Evolutionary conservation across 2,797 vertebrate genomes (phyloP).

Genomic region (Dipus sagitta): DNA sequence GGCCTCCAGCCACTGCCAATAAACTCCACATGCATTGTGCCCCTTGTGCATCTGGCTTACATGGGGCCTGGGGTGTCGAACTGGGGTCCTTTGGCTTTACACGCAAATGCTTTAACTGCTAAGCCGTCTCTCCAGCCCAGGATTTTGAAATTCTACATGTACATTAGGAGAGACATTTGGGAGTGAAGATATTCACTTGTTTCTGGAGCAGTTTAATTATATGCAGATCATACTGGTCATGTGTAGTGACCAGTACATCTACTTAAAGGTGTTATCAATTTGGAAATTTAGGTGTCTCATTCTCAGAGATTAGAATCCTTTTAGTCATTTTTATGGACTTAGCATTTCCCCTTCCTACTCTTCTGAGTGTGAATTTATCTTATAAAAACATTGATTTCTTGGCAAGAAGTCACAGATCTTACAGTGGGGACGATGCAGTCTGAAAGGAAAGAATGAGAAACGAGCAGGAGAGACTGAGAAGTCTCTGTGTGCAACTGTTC

Average conservation of each 20-base stretch:
- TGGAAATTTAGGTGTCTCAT: slow-evolving; percentile 54
- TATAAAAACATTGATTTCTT: slow-evolving; percentile 80
- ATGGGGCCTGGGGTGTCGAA: no score
- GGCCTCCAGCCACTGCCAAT: no score
- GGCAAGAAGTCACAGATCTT: slow-evolving; percentile 84
- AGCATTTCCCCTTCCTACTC: slow-evolving; percentile 62
- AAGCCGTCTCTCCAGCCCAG: neutral
- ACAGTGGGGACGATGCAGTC: slow-evolving; percentile 80
- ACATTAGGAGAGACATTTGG: neutral
- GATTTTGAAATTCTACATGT: slow-evolving; percentile 39
- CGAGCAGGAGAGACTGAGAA: neutral
- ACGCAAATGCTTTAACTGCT: no score
- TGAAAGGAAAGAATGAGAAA: slow-evolving; percentile 81
- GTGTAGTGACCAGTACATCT: neutral
- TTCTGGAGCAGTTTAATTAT: slow-evolving; percentile 28
- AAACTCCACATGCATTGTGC: no score
- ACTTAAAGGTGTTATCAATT: slow-evolving; percentile 41
- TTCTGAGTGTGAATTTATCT: slow-evolving; percentile 65
- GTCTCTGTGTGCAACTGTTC: slow-evolving; percentile 80
- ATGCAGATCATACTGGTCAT: neutral
- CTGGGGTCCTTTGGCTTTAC: no score
- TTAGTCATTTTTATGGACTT: slow-evolving; percentile 48
- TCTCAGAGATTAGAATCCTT: slow-evolving; percentile 72
- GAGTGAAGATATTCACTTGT: slow-evolving; percentile 5
- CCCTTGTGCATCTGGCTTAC: no score